These are phyloP conservation scores for Drepana falcataria DNA, from an alignment of 2,888 invertebrate species.

Conservation along the genomic window DNA sequence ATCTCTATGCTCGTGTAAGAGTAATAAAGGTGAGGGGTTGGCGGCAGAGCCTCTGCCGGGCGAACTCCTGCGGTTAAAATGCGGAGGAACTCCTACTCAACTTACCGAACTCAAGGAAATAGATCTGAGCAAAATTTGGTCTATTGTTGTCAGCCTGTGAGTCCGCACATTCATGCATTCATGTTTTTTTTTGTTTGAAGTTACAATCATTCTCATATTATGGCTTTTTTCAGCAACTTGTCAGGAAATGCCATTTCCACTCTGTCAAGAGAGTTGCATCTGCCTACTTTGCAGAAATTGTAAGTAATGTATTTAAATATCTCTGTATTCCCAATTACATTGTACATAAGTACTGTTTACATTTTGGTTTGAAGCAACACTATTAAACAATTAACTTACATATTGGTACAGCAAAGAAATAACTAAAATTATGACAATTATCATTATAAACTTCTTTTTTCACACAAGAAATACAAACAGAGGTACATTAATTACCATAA, in stretches of 20 bases:
- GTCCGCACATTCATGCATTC: slow-evolving; percentile 33
- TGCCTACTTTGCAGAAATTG: slow-evolving; percentile 84
- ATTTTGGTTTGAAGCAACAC: no score
- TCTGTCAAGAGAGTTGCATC: slow-evolving; percentile 79
- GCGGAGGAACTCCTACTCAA: slow-evolving; percentile 79
- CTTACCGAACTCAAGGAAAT: slow-evolving; percentile 81
- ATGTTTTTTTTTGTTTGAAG: not conserved
- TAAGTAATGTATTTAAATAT: no score
- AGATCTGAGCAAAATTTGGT: slow-evolving; percentile 79
- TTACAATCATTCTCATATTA: not conserved
- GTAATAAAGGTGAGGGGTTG: slow-evolving; percentile 74
- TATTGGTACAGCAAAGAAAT: no score
- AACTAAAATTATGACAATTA: no score
- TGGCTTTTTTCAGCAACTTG: slow-evolving; percentile 76
- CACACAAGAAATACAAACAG: no score
- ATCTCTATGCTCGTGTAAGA: slow-evolving; percentile 76
- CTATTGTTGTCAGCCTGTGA: slow-evolving; percentile 83
- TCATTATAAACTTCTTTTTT: no score
- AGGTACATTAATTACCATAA: no score
- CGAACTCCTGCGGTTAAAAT: slow-evolving; percentile 80
- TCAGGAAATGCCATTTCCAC: slow-evolving; percentile 81
- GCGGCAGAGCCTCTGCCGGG: slow-evolving; percentile 73
- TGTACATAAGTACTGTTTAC: not conserved
- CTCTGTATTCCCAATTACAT: not conserved
- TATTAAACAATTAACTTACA: no score